phyloP scores from a whole-genome alignment of 1,140 invertebrate genomes.

The Piezodorus guildinii region DNA sequence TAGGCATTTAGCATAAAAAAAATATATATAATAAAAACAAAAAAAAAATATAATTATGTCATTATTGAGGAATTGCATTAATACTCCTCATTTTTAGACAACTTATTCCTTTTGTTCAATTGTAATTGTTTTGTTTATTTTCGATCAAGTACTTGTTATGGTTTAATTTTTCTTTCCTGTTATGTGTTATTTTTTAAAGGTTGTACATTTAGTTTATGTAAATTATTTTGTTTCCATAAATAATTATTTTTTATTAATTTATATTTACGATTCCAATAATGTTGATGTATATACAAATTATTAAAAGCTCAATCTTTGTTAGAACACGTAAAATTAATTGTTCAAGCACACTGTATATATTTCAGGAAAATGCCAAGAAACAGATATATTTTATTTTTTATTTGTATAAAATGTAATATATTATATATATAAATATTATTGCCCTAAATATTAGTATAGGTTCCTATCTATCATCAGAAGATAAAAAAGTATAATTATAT shows the following conservation, averaged over 20 bases:
- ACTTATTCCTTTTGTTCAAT: not conserved
- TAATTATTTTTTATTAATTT: conserved; percentile 7
- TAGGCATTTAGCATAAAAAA: not conserved
- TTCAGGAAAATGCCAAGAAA: conserved; percentile 5
- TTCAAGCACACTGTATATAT: conserved; percentile 15
- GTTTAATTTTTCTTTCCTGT: not conserved
- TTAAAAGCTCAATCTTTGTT: conserved; percentile 12
- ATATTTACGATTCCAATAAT: not conserved
- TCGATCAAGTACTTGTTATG: conserved; percentile 1
- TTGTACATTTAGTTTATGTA: conserved; percentile 9
- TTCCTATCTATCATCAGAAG: too few species aligned
- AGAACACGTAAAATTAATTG: conserved; percentile 1
- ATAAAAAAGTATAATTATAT: too few species aligned
- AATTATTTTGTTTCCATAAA: conserved; percentile 10
- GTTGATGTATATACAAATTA: conserved; percentile 9
- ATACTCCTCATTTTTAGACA: not conserved
- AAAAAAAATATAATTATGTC: not conserved
- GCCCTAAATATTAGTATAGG: too few species aligned
- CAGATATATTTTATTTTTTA: not conserved
- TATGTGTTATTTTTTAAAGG: conserved; percentile 7
- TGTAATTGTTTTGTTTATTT: not conserved
- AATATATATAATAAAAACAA: not conserved
- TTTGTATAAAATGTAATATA: not conserved
- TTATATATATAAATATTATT: too few species aligned
- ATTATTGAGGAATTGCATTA: conserved; percentile 1